phyloP scores from a whole-genome alignment of 2,797 vertebrate genomes.

The Gymnothorax reevesii region DNA sequence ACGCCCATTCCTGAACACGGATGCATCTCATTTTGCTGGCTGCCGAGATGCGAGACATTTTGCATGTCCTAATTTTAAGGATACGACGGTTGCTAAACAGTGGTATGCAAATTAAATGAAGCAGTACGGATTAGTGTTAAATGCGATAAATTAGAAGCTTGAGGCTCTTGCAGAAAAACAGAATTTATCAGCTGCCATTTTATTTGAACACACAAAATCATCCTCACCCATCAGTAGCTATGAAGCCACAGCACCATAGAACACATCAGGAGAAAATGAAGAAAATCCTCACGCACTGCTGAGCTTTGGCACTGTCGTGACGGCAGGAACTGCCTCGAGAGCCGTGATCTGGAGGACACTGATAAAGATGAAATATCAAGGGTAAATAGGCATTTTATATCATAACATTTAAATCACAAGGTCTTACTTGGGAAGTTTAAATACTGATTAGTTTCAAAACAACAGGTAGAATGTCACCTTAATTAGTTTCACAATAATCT shows the following conservation, averaged over 20 bases:
- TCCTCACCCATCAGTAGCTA: neutral
- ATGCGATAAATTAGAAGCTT: neutral
- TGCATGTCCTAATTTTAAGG: no score
- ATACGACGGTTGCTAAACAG: no score
- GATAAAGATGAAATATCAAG: constrained; percentile 8
- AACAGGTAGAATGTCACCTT: neutral
- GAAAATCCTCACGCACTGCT: neutral
- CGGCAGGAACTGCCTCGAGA: neutral
- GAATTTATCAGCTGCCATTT: neutral
- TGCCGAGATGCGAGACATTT: no score
- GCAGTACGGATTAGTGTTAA: neutral
- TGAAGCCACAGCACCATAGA: neutral
- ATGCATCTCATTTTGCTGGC: no score
- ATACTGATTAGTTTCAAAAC: constrained; percentile 11
- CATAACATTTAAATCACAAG: constrained; percentile 11
- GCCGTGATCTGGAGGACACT: neutral
- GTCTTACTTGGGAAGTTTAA: constrained; percentile 2
- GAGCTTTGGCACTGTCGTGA: neutral
- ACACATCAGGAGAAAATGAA: neutral
- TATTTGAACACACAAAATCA: neutral
- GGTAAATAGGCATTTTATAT: neutral
- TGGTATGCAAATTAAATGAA: neutral
- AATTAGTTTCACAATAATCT: constrained; percentile 3
- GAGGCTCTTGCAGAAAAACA: neutral
- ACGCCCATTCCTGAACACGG: no score